Percentiles rank a stretch among this genome's conserved stretches.
phyloP scores from a whole-genome alignment of 2,113 vertebrate genomes.

The Phrynocephalus versicolor region DNA sequence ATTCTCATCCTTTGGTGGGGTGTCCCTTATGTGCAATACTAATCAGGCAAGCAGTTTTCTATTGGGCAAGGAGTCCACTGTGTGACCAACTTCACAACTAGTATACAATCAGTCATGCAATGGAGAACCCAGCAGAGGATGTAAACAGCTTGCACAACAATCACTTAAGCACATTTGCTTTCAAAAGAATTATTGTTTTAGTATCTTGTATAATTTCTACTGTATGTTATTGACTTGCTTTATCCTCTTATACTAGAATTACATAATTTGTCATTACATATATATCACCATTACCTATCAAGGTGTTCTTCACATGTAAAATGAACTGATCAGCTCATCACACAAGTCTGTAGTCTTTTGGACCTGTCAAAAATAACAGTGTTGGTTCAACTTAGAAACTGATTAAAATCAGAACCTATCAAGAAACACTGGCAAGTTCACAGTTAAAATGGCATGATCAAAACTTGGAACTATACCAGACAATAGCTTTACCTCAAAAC shows the following conservation, averaged over 20 bases:
- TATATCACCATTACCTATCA: slow-evolving; percentile 33
- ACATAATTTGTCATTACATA: background rate
- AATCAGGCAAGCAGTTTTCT: no score
- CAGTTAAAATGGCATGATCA: slow-evolving; percentile 4
- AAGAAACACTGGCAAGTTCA: background rate
- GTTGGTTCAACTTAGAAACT: background rate
- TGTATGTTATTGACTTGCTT: background rate
- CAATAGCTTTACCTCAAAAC: background rate
- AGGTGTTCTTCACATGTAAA: slow-evolving; percentile 24
- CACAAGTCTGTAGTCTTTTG: background rate
- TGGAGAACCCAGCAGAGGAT: no score
- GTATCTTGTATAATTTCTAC: background rate
- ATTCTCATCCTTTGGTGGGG: no score
- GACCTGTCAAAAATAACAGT: background rate
- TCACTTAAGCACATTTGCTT: no score
- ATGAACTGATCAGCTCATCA: background rate
- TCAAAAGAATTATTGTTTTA: background rate
- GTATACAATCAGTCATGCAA: no score
- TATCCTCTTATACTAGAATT: slow-evolving; percentile 28
- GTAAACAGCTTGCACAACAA: no score
- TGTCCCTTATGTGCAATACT: no score
- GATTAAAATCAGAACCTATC: background rate
- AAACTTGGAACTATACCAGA: background rate
- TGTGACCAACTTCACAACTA: no score
- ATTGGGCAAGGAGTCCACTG: no score